Evolutionary conservation across 64 coral and sea anemone genomes (phyloP).

Genomic region (Hydrozoanthus tunicans): DNA sequence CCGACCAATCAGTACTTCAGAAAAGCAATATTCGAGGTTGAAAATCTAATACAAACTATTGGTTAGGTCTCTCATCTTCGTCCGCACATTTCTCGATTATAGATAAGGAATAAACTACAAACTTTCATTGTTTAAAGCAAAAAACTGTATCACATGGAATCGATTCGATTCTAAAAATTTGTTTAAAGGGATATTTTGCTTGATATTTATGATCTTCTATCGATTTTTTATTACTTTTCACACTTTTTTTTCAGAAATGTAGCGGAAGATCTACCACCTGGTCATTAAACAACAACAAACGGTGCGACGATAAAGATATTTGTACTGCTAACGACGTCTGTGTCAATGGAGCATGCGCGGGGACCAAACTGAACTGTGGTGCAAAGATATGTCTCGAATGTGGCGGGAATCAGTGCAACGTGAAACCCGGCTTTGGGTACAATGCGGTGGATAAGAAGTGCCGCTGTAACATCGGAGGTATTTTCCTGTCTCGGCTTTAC

Average conservation of each 20-base stretch:
- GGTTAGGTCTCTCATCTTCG: too few species aligned
- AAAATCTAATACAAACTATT: too few species aligned
- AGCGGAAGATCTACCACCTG: background rate
- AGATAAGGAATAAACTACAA: too few species aligned
- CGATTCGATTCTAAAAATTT: too few species aligned
- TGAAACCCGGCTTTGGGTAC: constrained; percentile 17
- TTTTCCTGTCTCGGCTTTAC: background rate
- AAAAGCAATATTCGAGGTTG: too few species aligned
- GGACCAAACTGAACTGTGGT: constrained; percentile 13
- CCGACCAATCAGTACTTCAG: too few species aligned
- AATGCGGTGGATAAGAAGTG: constrained; percentile 3
- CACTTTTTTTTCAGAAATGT: background rate
- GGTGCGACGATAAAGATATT: background rate
- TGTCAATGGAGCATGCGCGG: background rate
- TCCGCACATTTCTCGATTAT: too few species aligned
- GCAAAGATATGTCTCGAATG: background rate
- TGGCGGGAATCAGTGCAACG: background rate
- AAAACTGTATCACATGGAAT: too few species aligned
- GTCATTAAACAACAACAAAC: background rate
- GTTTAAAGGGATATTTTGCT: too few species aligned
- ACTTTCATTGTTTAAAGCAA: too few species aligned
- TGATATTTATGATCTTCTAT: too few species aligned
- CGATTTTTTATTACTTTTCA: too few species aligned
- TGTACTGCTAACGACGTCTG: constrained; percentile 41
- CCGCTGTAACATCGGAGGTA: constrained; percentile 47